A percentile compares a stretch with the other conserved stretches of the same genome.
phyloP scores from a whole-genome alignment of 2,797 vertebrate genomes.

The Siniperca scherzeri region DNA sequence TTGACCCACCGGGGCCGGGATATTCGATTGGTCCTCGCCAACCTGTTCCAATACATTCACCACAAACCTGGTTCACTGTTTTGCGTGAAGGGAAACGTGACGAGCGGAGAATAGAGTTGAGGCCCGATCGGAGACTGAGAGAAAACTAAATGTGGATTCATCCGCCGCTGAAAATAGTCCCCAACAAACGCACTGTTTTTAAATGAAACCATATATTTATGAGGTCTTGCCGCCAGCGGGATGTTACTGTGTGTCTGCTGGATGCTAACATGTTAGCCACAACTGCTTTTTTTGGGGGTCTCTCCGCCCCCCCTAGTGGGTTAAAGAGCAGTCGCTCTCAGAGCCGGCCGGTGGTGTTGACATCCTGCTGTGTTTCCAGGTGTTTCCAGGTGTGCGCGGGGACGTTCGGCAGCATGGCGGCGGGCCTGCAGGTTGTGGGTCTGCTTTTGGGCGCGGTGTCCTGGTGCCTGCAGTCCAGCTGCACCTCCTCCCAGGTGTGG shows the following conservation, averaged over 20 bases:
- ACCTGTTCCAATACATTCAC: no score
- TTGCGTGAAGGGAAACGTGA: no score
- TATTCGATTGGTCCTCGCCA: no score
- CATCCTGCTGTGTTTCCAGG: background rate
- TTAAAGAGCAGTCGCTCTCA: background rate
- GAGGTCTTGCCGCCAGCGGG: no score
- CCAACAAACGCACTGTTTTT: no score
- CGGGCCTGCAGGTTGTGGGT: slow-evolving; percentile 80
- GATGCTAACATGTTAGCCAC: background rate
- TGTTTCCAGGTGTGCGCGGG: slow-evolving; percentile 10
- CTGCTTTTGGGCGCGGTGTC: slow-evolving; percentile 79
- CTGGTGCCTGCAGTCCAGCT: slow-evolving; percentile 85
- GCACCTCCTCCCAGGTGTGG: slow-evolving; percentile 82
- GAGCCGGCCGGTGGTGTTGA: background rate
- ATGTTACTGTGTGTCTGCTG: no score
- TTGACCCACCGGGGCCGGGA: no score
- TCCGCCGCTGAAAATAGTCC: background rate
- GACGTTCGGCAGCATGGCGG: slow-evolving; percentile 65
- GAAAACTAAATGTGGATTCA: background rate
- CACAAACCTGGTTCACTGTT: no score
- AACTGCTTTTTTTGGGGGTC: background rate
- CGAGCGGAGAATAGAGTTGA: no score
- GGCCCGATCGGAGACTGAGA: no score
- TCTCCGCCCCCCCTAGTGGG: background rate
- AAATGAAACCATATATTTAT: no score